Evolutionary conservation across 2,888 invertebrate species (phyloP).

Genomic region (Cerastis rubricosa): DNA sequence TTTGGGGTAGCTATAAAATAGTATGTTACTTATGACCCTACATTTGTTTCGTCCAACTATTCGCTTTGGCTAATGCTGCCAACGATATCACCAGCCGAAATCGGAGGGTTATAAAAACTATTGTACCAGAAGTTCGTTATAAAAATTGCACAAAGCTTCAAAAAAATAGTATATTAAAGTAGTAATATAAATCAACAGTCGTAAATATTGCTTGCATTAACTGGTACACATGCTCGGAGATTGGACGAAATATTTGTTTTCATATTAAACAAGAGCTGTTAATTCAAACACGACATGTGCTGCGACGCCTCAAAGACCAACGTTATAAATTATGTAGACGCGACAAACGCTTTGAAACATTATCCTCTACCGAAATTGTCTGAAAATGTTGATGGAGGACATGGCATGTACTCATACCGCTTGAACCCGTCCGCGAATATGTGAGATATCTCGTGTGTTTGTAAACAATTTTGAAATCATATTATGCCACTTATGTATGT

Average conservation of each 20-base stretch:
- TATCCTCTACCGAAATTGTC: constrained; percentile 52
- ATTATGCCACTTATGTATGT: neutral
- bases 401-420: constrained; percentile 10
- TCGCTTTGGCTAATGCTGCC: constrained; percentile 3
- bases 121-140: constrained; percentile 11
- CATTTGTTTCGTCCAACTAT: constrained; percentile 41
- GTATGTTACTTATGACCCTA: constrained; percentile 36
- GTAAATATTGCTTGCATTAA: constrained; percentile 39
- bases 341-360: constrained; percentile 61
- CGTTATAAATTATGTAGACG: constrained; percentile 61
- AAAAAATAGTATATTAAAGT: too few species aligned
- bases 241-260: constrained; percentile 62
- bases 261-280: constrained; percentile 62
- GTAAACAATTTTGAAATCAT: constrained; percentile 9
- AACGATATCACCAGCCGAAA: constrained; percentile 4
- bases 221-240: constrained; percentile 35
- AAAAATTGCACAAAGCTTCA: neutral
- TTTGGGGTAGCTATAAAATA: constrained; percentile 48
- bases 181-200: constrained; percentile 28
- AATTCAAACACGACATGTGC: constrained; percentile 63
- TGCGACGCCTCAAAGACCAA: constrained; percentile 56
- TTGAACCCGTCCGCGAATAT: constrained; percentile 20
- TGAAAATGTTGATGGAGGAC: constrained; percentile 42
- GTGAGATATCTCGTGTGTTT: neutral
- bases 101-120: constrained; percentile 5